These are phyloP conservation scores for Bostrychus sinensis DNA, from an alignment of 2,113 vertebrate species.

Conservation along the genomic window DNA sequence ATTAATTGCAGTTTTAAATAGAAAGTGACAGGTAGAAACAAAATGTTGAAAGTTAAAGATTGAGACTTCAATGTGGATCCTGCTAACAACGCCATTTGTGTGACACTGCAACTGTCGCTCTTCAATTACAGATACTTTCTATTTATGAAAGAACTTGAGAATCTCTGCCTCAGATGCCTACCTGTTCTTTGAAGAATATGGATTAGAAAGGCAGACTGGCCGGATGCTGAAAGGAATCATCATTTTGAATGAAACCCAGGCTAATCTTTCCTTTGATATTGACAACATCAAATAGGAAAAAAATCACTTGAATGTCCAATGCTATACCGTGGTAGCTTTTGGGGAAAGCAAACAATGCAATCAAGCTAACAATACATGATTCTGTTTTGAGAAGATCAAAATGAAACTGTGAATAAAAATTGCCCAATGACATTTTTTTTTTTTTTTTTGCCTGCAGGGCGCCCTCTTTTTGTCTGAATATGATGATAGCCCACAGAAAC, in stretches of 20 bases:
- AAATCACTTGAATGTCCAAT: slow-evolving; percentile 37
- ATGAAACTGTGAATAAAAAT: slow-evolving; percentile 44
- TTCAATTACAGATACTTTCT: slow-evolving; percentile 32
- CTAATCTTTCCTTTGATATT: slow-evolving; percentile 62
- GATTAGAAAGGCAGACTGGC: slow-evolving; percentile 42
- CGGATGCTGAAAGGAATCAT: slow-evolving; percentile 47
- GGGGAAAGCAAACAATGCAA: slow-evolving; percentile 45
- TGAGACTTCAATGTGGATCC: not conserved
- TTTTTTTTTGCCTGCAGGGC: slow-evolving; percentile 1
- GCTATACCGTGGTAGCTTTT: slow-evolving; percentile 11
- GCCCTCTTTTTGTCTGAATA: slow-evolving; percentile 40
- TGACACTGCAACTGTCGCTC: not conserved
- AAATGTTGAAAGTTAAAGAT: not conserved
- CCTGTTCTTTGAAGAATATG: slow-evolving; percentile 55
- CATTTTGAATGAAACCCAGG: slow-evolving; percentile 23
- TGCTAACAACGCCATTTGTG: slow-evolving; percentile 20
- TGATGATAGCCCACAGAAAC: slow-evolving; percentile 37
- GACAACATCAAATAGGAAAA: slow-evolving; percentile 51
- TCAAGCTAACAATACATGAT: slow-evolving; percentile 33
- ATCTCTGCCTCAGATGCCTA: slow-evolving; percentile 22
- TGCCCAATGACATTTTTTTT: slow-evolving; percentile 44
- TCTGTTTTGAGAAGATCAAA: slow-evolving; percentile 41
- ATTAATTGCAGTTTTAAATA: slow-evolving; percentile 9
- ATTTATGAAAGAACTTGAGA: slow-evolving; percentile 36
- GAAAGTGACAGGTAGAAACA: slow-evolving; percentile 26